A percentile compares a stretch with the other conserved stretches of the same genome.
Conservation (phyloP, 2,113 vertebrate genomes). For the Polyodon spathula region DNA sequence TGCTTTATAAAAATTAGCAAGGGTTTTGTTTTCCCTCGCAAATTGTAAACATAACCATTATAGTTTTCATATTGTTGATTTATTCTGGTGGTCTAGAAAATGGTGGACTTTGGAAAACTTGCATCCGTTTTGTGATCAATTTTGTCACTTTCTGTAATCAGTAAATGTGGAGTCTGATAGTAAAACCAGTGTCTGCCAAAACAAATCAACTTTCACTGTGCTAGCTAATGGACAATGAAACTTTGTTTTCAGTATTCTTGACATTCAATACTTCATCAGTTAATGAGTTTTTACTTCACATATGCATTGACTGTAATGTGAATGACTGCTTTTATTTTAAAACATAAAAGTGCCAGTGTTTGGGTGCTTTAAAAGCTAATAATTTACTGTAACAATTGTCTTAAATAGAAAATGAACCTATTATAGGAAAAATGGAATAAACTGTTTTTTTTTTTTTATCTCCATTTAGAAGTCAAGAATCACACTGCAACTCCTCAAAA, state of each 20-base stretch:
- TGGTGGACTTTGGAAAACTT: no score
- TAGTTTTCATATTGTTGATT: no score
- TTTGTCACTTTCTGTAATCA: background rate
- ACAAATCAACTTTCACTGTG: no score
- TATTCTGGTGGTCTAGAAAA: no score
- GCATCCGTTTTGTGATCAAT: no score
- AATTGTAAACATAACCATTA: no score
- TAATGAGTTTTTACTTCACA: slow-evolving; percentile 7
- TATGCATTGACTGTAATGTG: background rate
- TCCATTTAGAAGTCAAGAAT: slow-evolving; percentile 8
- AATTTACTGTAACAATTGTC: slow-evolving; percentile 5
- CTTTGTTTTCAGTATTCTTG: slow-evolving; percentile 1
- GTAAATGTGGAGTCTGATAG: background rate
- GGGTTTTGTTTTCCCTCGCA: no score
- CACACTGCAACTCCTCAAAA: background rate
- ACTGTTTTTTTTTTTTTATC: slow-evolving; percentile 3
- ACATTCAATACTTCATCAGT: slow-evolving; percentile 7
- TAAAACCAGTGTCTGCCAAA: background rate
- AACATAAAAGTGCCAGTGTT: slow-evolving; percentile 7
- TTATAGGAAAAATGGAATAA: slow-evolving; percentile 13
- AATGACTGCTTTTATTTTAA: slow-evolving; percentile 11
- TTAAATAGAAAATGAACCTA: slow-evolving; percentile 8
- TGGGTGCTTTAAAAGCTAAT: background rate
- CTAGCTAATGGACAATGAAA: background rate
- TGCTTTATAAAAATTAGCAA: no score